Conservation (phyloP, 2,888 invertebrate species). For the Drosophila antonietae region DNA sequence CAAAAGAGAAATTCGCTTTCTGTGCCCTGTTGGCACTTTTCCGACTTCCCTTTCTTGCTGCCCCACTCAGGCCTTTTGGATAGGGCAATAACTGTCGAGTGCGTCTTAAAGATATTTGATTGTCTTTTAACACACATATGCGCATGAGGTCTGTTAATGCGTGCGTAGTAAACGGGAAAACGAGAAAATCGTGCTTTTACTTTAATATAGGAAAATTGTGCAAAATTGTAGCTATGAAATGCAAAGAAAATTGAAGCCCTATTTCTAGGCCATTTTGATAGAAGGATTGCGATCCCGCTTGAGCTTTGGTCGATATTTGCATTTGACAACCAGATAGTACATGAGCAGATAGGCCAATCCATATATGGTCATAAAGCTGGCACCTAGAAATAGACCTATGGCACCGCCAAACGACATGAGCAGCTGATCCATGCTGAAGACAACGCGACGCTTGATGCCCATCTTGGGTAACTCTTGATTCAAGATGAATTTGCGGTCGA, state of each 20-base stretch:
- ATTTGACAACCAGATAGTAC: conserved; percentile 51
- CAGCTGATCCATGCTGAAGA: conserved; percentile 82
- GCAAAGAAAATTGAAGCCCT: not conserved
- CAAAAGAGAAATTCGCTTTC: conserved; percentile 77
- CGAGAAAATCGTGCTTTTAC: conserved; percentile 36
- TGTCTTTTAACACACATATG: conserved; percentile 18
- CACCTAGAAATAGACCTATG: conserved; percentile 83
- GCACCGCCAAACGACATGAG: conserved; percentile 83
- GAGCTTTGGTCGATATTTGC: conserved; percentile 24
- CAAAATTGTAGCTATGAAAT: conserved; percentile 3
- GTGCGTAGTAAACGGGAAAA: conserved; percentile 23
- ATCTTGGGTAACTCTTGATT: conserved; percentile 76
- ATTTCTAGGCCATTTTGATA: not conserved
- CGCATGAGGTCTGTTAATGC: conserved; percentile 40
- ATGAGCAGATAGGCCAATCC: conserved; percentile 62
- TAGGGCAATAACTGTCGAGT: conserved; percentile 48
- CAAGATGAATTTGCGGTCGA: conserved; percentile 70
- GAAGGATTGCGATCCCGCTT: not conserved
- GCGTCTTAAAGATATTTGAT: conserved; percentile 41
- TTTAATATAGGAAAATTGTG: conserved; percentile 16
- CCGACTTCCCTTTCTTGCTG: conserved; percentile 59
- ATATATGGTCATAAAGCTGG: conserved; percentile 82
- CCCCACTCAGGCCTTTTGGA: conserved; percentile 18
- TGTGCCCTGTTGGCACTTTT: conserved; percentile 60
- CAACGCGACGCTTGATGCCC: conserved; percentile 77